A percentile compares a stretch with the other conserved stretches of the same genome.
phyloP scores from a whole-genome alignment of 2,888 invertebrate genomes.

The Orthosia cruda region DNA sequence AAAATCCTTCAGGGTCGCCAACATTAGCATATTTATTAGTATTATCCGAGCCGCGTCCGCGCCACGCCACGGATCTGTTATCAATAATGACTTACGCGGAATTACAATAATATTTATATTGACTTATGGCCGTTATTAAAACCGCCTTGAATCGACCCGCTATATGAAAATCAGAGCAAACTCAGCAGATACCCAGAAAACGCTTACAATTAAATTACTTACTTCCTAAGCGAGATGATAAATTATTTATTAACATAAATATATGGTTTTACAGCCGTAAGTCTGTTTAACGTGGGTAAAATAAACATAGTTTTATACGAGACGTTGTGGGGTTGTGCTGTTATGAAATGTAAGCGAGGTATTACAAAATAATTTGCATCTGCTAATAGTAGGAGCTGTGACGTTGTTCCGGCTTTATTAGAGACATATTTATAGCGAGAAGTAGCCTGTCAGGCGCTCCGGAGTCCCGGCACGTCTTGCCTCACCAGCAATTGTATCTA shows the following conservation, averaged over 20 bases:
- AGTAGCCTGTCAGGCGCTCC: constrained; percentile 43
- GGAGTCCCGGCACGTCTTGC: constrained; percentile 77
- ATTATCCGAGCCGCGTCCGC: constrained; percentile 81
- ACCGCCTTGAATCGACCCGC: constrained; percentile 39
- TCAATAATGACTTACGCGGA: constrained; percentile 84
- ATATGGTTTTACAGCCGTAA: constrained; percentile 33
- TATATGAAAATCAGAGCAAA: constrained; percentile 54
- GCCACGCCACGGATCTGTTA: constrained; percentile 80
- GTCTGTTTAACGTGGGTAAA: constrained; percentile 40
- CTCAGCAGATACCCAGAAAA: constrained; percentile 49
- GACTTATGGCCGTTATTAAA: constrained; percentile 66
- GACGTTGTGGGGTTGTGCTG: constrained; percentile 33
- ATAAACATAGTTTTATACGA: constrained; percentile 35
- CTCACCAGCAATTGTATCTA: constrained; percentile 73
- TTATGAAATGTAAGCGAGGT: constrained; percentile 60
- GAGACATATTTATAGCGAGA: constrained; percentile 45
- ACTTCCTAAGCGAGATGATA: constrained; percentile 30
- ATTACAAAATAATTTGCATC: constrained; percentile 71
- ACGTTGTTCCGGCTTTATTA: constrained; percentile 60
- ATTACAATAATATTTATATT: constrained; percentile 79
- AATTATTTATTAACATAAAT: constrained; percentile 56
- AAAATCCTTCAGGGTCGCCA: constrained; percentile 87
- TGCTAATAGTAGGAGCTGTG: constrained; percentile 60
- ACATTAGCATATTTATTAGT: constrained; percentile 90
- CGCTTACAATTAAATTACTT: constrained; percentile 53